Evolutionary conservation across 2,113 vertebrate genomes (phyloP).

Genomic region (Cnemophilus loriae): DNA sequence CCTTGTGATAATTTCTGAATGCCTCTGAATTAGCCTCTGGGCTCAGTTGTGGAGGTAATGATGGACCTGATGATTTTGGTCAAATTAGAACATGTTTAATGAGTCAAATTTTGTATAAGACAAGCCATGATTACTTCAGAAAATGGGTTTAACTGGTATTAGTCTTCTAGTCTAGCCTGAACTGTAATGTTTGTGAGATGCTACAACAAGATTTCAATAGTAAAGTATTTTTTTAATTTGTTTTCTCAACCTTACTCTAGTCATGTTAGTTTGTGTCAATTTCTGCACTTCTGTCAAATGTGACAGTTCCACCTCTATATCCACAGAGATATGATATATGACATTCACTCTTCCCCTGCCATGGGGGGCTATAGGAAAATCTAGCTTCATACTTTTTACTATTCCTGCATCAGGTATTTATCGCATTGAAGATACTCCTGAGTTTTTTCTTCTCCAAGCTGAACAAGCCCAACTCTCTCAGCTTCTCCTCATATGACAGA

Average conservation of each 20-base stretch:
- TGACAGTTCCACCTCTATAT: background rate
- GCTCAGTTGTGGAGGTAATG: background rate
- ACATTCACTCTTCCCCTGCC: background rate
- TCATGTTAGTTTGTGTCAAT: background rate
- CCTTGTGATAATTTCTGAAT: background rate
- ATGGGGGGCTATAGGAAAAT: background rate
- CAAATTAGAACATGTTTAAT: background rate
- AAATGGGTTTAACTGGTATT: background rate
- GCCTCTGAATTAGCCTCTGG: background rate
- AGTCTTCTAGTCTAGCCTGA: background rate
- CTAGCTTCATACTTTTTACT: background rate
- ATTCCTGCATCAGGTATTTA: background rate
- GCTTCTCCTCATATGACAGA: background rate
- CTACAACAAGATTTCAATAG: background rate
- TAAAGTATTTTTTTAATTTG: background rate
- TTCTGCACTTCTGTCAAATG: background rate
- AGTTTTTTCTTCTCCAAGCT: background rate
- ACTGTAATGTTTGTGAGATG: background rate
- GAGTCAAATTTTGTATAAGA: background rate
- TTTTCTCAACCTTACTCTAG: background rate
- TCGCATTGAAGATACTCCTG: background rate
- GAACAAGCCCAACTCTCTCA: background rate
- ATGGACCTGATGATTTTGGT: background rate
- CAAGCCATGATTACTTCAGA: background rate
- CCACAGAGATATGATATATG: background rate